A percentile compares a stretch with the other conserved stretches of the same genome.
These are phyloP conservation scores for Hetaerina americana DNA, from an alignment of 1,140 invertebrate species.

Conservation along the genomic window DNA sequence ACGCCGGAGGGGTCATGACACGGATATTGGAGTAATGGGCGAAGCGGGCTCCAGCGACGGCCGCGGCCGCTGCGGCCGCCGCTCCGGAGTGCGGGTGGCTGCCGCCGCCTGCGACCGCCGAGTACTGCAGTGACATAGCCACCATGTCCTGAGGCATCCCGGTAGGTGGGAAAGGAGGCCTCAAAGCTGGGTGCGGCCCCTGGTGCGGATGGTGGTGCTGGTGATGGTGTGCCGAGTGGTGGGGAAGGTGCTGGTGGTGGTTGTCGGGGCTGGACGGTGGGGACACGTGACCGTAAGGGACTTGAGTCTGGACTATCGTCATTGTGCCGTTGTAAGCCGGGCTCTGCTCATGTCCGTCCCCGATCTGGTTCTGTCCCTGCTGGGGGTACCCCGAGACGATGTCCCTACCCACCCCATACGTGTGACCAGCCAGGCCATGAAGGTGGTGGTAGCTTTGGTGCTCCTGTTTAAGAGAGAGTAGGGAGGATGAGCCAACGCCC, in stretches of 20 bases:
- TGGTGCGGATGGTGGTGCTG: background rate
- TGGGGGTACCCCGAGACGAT: background rate
- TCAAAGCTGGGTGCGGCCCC: background rate
- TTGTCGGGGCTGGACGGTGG: slow-evolving; percentile 7
- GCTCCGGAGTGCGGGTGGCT: background rate
- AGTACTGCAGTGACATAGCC: slow-evolving; percentile 4
- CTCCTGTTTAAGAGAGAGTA: background rate
- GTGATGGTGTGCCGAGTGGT: background rate
- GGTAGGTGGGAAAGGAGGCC: background rate
- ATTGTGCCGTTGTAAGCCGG: slow-evolving; percentile 6
- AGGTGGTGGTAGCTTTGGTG: background rate
- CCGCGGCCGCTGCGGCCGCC: background rate
- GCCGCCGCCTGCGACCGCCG: background rate
- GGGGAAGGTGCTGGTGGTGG: background rate
- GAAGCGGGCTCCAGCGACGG: background rate
- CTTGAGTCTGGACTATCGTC: slow-evolving; percentile 8
- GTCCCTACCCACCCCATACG: background rate
- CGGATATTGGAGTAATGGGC: slow-evolving; percentile 4
- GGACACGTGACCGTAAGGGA: slow-evolving; percentile 2
- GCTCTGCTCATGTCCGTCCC: background rate
- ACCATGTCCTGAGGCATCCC: background rate
- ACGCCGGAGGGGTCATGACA: slow-evolving; percentile 6
- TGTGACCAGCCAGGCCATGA: background rate
- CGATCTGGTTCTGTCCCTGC: background rate
- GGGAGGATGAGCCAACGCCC: background rate